A percentile compares a stretch with the other conserved stretches of the same genome.
Evolutionary conservation across 37 sponge, comb jelly and placozoan genomes (phyloP).

Genomic region (Diacarnus erythraeanus): DNA sequence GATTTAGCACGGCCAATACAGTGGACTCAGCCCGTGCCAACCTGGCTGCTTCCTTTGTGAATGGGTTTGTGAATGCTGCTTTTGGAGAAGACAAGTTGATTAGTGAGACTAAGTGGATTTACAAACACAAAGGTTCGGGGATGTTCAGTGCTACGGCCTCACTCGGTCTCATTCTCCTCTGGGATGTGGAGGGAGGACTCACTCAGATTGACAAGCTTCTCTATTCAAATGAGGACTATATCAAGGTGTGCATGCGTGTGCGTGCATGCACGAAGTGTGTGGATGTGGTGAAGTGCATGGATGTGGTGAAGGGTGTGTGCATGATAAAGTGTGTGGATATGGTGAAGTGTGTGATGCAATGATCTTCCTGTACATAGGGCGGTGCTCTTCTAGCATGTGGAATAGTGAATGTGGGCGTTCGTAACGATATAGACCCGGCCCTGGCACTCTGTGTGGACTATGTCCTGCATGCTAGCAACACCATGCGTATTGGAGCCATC

Average conservation of each 20-base stretch:
- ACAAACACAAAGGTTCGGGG: constrained; percentile 90
- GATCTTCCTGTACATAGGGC: constrained; percentile 44
- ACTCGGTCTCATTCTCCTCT: constrained; percentile 94
- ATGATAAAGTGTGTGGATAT: no score
- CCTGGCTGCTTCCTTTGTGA: constrained; percentile 95
- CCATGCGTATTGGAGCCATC: constrained; percentile 84
- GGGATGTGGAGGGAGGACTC: constrained; percentile 98
- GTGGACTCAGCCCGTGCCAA: constrained; percentile 94
- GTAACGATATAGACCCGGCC: constrained; percentile 98
- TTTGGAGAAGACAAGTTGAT: constrained; percentile 94
- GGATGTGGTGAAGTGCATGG: no score
- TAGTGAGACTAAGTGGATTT: constrained; percentile 92
- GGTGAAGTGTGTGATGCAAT: not conserved
- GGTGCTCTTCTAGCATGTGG: constrained; percentile 98
- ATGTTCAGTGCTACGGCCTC: constrained; percentile 99
- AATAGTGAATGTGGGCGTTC: constrained; percentile 93
- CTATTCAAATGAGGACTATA: constrained; percentile 88
- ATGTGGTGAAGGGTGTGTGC: no score
- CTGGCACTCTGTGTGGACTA: constrained; percentile 95
- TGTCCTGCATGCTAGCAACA: constrained; percentile 67
- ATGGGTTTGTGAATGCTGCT: constrained; percentile 95
- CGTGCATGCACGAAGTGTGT: no score
- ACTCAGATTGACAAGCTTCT: constrained; percentile 97
- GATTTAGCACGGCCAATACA: constrained; percentile 52
- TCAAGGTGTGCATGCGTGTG: no score